A percentile compares a stretch with the other conserved stretches of the same genome.
These are phyloP conservation scores for Andrena fulva DNA, from an alignment of 2,888 invertebrate species.

Conservation along the genomic window DNA sequence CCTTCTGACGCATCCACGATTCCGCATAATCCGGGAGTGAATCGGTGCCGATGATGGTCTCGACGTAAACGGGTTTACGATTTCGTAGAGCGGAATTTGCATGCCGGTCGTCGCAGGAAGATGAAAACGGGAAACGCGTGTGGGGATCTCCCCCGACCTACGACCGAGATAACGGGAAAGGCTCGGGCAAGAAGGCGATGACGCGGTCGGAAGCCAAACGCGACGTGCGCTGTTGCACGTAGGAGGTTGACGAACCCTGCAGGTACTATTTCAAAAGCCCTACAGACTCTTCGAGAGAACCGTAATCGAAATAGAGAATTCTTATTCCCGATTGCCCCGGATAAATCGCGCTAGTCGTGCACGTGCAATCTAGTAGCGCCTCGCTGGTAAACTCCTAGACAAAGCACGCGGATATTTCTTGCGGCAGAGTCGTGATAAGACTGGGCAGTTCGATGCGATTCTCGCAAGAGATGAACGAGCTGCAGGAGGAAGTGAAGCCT, in stretches of 20 bases:
- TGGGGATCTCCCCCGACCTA: conserved; percentile 16
- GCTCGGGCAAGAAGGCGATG: conserved; percentile 27
- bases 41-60: background rate
- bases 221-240: conserved; percentile 39
- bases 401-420: conserved; percentile 6
- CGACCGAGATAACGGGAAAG: conserved; percentile 44
- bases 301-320: background rate
- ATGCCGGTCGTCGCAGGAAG: background rate
- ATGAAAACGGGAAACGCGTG: conserved; percentile 8
- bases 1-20: background rate
- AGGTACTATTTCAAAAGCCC: background rate
- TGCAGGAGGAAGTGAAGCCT: conserved; percentile 93
- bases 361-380: background rate
- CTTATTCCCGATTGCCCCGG: background rate
- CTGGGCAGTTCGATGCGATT: conserved; percentile 92
- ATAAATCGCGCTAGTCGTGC: background rate
- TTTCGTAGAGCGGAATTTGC: background rate
- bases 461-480: conserved; percentile 88
- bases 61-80: too few species aligned
- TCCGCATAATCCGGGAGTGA: background rate
- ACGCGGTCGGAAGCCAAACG: conserved; percentile 2
- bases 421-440: conserved; percentile 90
- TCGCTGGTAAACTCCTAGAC: background rate
- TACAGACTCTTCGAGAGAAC: background rate
- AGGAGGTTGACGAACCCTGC: background rate